A percentile compares a stretch with the other conserved stretches of the same genome.
Evolutionary conservation across 37 sponge, comb jelly and placozoan species (phyloP).

Genomic region (Halichondria panicea): DNA sequence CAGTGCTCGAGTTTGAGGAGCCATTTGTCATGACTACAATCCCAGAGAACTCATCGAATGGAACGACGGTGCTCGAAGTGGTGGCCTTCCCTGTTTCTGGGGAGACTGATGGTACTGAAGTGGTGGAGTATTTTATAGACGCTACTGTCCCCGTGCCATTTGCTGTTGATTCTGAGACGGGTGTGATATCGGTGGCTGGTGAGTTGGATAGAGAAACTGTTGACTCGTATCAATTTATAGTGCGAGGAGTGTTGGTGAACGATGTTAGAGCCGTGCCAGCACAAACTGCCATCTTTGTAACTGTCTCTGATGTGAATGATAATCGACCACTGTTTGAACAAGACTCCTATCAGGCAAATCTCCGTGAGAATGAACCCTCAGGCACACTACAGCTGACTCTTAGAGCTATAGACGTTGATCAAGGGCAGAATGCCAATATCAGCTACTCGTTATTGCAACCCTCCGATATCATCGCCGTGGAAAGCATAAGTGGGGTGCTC

Average conservation of each 20-base stretch:
- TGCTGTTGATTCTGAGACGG: slow-evolving; percentile 16
- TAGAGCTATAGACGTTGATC: slow-evolving; percentile 39
- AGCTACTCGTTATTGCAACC: slow-evolving; percentile 12
- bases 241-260: slow-evolving; percentile 22
- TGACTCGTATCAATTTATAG: slow-evolving; percentile 15
- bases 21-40: background rate
- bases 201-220: slow-evolving; percentile 33
- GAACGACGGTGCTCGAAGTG: slow-evolving; percentile 10
- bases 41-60: slow-evolving; percentile 23
- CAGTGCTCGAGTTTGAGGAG: slow-evolving; percentile 20
- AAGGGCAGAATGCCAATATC: slow-evolving; percentile 24
- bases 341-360: slow-evolving; percentile 15
- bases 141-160: slow-evolving; percentile 15
- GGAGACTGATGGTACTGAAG: background rate
- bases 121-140: slow-evolving; percentile 1
- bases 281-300: slow-evolving; percentile 21
- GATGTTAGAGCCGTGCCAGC: slow-evolving; percentile 14
- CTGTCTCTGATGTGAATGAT: slow-evolving; percentile 76
- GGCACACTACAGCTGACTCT: background rate
- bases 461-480: slow-evolving; percentile 9
- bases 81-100: slow-evolving; percentile 1
- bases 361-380: slow-evolving; percentile 37
- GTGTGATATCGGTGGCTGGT: slow-evolving; percentile 23
- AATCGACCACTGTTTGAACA: slow-evolving; percentile 68
- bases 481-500: slow-evolving; percentile 32